Percentiles rank a stretch among this genome's conserved stretches.
Evolutionary conservation across 2,797 vertebrate genomes (phyloP).

Genomic region (Enteromius treurensis): DNA sequence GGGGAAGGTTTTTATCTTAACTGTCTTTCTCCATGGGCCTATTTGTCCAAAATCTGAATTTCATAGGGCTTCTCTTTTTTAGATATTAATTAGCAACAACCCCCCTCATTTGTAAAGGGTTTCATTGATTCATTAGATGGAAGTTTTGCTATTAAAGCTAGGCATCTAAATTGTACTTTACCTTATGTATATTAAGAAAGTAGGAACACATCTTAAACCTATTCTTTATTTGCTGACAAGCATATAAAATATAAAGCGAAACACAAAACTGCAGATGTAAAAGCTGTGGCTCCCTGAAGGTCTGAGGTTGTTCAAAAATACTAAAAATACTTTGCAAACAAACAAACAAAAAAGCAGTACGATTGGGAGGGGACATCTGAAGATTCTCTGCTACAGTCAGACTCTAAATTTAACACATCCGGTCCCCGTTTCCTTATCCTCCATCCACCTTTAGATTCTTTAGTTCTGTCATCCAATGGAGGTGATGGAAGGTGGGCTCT

Average conservation of each 20-base stretch:
- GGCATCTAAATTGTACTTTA: background rate
- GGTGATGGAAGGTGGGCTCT: conserved; percentile 73
- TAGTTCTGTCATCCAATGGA: conserved; percentile 71
- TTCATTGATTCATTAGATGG: background rate
- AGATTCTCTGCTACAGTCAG: conserved; percentile 55
- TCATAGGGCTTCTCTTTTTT: no score
- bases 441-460: conserved; percentile 28
- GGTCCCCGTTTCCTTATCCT: conserved; percentile 59
- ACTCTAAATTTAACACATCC: conserved; percentile 76
- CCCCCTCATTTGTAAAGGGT: background rate
- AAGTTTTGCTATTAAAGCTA: background rate
- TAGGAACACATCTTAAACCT: background rate
- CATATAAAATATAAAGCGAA: background rate
- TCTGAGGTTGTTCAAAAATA: background rate
- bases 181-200: background rate
- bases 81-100: background rate
- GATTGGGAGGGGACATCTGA: conserved; percentile 4
- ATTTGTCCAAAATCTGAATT: background rate
- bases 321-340: background rate
- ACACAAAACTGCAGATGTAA: background rate
- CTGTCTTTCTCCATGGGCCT: background rate
- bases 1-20: background rate
- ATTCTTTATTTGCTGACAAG: background rate
- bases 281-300: background rate
- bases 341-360: background rate